Base-by-base conservation (phyloP, 2,888 invertebrate species). In the Tetranychus piercei region DNA sequence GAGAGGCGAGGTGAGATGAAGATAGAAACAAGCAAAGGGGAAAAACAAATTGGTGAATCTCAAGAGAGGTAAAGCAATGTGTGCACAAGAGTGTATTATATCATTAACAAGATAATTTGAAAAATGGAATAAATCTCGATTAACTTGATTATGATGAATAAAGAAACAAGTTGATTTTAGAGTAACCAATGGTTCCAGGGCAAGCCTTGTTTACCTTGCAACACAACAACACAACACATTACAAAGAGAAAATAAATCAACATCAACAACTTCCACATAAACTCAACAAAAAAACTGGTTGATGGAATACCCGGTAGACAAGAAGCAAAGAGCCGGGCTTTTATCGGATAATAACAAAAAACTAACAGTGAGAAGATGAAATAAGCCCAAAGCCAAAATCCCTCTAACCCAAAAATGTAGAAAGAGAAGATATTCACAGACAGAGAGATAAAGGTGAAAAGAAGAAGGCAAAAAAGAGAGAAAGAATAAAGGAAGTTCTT, bases 1-100 rank as follows among this genome's bases (percentile, higher is more conserved):
- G n/a, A 67, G 67, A 67, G 67, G n/a, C 9, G 8, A 22, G n/a
- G 67, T 22, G 67, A 67, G 67, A 67, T 11, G n/a, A n/a, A 67
- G 67, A 67, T 11, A 6, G 67, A 67, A n/a, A 67, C 18, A 67
- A n/a, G 20, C 20, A 69, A 9, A 69, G 20, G 20, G 69, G 20
- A 22, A 69, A 22, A 22, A 69, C 11, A 69, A 11, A 69, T 6
- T 23, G 11, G 22, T 69, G 22, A 20, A 11, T 69, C 69, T 23
- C 1, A 23, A 23, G 69, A 11, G 69, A 69, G 69, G 20, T 20
- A 20, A 22, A 11, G 11, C 11, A 69, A 20, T 20, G 69, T 11
- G 20, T 20, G 11, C 69, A 69, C 22, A 69, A 23, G 55, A 15
- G 55, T 55, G 55, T 15, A 15, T 55, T 15, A 55, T 55, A 55